Evolutionary conservation across 2,797 vertebrate genomes (phyloP), one percentile per base, ranked within the genome.

Genomic region (Gymnothorax reevesii): DNA sequence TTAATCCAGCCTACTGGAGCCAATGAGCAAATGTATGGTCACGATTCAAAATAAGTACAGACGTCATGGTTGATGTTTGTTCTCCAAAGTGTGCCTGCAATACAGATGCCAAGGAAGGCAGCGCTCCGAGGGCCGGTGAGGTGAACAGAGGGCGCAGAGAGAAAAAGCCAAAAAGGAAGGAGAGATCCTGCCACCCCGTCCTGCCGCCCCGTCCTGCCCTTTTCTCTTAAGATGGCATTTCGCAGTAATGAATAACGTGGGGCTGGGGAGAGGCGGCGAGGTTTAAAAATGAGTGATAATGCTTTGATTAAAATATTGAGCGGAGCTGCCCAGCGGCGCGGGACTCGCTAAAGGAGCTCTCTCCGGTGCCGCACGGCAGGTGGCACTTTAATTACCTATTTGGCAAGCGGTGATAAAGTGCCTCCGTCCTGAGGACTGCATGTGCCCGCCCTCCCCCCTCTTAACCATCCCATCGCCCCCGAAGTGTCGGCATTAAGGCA

Each of bases 311-410:
- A 85, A 87, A 85, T 77, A 42, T 71, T 86, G 86, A 73, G 89
- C 87, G 60, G n/a, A 83, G 90, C 88, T 42, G 83, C 85, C 83
- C 87, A 89, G 57, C 86, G 90, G 85, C 89, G 85, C 82, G 85
- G 87, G 92, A 89, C 86, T 88, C 91, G 89, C 87, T 73, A 92
- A 90, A 89, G 80, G 86, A 90, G 88, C 83, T 75, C 85, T 91
- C 89, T 89, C 87, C 42, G 90, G 88, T 91, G 84, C 88, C 69
- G 88, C 92, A 91, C 90, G 91, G 91, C 92, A 94, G 94, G 93
- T 93, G 93, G 91, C 91, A 92, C 84, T 93, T 94, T 93, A 95
- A 95, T 96, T 95, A 92, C 2, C 92, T 92, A 90, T 88, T 92
- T 91, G 91, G 91, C 91, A 93, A 95, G 91, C 86, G 92, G 86